Evolutionary conservation across 1,140 invertebrate genomes (phyloP).

Genomic region (Harpegnathos saltator): DNA sequence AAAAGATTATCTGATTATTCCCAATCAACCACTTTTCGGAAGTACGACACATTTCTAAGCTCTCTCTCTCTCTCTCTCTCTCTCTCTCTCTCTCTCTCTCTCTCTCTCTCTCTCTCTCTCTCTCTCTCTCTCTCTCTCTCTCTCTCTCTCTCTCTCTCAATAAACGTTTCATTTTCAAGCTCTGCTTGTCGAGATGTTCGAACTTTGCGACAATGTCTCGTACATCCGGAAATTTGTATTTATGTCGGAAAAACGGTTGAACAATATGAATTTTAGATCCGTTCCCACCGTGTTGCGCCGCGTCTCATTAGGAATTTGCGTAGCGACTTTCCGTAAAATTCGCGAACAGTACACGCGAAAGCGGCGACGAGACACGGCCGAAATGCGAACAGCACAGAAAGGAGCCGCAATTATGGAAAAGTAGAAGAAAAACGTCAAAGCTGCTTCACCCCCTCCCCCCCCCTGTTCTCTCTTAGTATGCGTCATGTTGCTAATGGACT

Average conservation of each 20-base stretch:
- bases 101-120: too few species aligned
- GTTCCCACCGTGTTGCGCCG: not conserved
- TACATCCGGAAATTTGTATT: not conserved
- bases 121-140: too few species aligned
- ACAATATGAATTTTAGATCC: slow-evolving; percentile 1
- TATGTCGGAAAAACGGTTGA: not conserved
- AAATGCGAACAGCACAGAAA: slow-evolving; percentile 10
- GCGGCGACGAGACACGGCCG: not conserved
- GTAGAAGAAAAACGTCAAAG: slow-evolving; percentile 26
- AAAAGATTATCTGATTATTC: too few species aligned
- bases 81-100: too few species aligned
- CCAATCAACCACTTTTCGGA: too few species aligned
- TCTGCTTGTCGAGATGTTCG: too few species aligned
- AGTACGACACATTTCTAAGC: too few species aligned
- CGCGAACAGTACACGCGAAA: not conserved
- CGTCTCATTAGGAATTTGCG: not conserved
- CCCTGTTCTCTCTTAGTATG: not conserved
- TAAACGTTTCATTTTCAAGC: too few species aligned
- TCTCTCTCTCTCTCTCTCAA: too few species aligned
- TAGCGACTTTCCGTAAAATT: slow-evolving; percentile 10
- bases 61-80: too few species aligned
- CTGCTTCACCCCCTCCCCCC: not conserved
- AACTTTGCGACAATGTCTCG: too few species aligned
- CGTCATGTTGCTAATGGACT: slow-evolving; percentile 44
- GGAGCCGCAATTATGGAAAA: slow-evolving; percentile 24